phyloP scores from a whole-genome alignment of 1,140 invertebrate genomes.

The Rhopalosiphum maidis region DNA sequence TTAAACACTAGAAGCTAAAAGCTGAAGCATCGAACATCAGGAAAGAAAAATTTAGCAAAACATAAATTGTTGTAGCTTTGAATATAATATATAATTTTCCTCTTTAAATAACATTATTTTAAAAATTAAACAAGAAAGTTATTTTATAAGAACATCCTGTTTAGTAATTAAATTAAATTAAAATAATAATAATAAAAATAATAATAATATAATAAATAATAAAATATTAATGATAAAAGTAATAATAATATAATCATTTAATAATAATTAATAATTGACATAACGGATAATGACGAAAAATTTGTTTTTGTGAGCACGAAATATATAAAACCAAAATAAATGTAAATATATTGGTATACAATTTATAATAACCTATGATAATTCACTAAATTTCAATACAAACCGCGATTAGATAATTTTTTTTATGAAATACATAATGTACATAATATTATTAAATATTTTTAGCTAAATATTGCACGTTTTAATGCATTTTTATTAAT shows the following conservation, averaged over 20 bases:
- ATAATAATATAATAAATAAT: slow-evolving; percentile 16
- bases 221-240: slow-evolving; percentile 32
- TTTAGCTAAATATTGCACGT: slow-evolving; percentile 23
- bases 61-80: slow-evolving; percentile 9
- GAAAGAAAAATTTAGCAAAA: slow-evolving; percentile 14
- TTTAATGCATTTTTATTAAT: slow-evolving; percentile 18
- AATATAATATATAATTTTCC: slow-evolving; percentile 46
- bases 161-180: slow-evolving; percentile 34
- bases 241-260: slow-evolving; percentile 25
- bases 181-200: slow-evolving; percentile 33
- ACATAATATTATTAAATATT: slow-evolving; percentile 10
- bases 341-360: slow-evolving; percentile 9
- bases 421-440: not conserved
- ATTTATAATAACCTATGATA: not conserved
- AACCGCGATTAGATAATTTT: not conserved
- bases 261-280: slow-evolving; percentile 52
- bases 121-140: slow-evolving; percentile 32
- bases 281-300: slow-evolving; percentile 22
- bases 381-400: slow-evolving; percentile 17
- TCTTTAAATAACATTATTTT: slow-evolving; percentile 35
- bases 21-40: not conserved
- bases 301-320: not conserved
- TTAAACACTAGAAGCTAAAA: not conserved
- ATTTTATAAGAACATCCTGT: not conserved
- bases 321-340: slow-evolving; percentile 6